Conservation (phyloP, 2,888 invertebrate genomes). For the Eristalinus sepulchralis region DNA sequence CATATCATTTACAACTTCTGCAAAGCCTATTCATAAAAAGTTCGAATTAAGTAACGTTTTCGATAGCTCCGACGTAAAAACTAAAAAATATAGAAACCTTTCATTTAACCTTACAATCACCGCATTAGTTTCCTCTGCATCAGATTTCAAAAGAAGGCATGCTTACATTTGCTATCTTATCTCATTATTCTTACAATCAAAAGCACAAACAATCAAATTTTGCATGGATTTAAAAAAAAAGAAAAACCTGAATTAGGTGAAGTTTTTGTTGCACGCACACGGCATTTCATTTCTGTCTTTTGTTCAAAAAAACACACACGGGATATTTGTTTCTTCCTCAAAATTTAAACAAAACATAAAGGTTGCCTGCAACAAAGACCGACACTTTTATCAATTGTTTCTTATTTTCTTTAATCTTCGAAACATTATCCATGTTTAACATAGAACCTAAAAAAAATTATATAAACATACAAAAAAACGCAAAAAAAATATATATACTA, state of each 20-base stretch:
- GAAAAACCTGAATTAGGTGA: background rate
- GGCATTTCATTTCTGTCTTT: background rate
- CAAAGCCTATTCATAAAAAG: too few species aligned
- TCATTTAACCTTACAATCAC: too few species aligned
- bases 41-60: too few species aligned
- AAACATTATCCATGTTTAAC: conserved; percentile 23
- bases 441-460: background rate
- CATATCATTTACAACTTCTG: too few species aligned
- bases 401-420: conserved; percentile 5
- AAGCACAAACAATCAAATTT: conserved; percentile 67
- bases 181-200: conserved; percentile 49
- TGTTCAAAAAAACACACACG: background rate
- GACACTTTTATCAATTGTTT: conserved; percentile 26
- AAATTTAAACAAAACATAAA: background rate
- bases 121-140: too few species aligned
- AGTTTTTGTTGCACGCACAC: background rate
- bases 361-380: conserved; percentile 27
- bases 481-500: conserved; percentile 31
- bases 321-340: background rate
- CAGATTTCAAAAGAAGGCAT: conserved; percentile 28
- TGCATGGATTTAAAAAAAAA: background rate
- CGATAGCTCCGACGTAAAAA: too few species aligned
- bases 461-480: conserved; percentile 4
- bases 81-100: too few species aligned
- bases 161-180: conserved; percentile 28